phyloP scores from a whole-genome alignment of 2,888 invertebrate species.

The Leptinotarsa juncta region DNA sequence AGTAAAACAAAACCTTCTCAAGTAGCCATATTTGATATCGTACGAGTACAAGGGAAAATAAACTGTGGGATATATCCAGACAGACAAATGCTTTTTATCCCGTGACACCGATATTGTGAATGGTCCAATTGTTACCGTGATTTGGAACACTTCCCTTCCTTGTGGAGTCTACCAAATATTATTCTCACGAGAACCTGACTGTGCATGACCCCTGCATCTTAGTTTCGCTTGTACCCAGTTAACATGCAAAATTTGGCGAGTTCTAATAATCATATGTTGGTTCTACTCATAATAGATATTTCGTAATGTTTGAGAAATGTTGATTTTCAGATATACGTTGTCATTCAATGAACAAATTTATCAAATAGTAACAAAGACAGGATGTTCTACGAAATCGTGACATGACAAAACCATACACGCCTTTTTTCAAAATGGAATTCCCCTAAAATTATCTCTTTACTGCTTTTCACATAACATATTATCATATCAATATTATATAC shows the following conservation, averaged over 20 bases:
- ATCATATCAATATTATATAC: no score
- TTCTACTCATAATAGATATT: no score
- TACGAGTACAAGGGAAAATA: neutral
- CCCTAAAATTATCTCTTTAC: no score
- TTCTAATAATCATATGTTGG: no score
- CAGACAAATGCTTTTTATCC: constrained; percentile 16
- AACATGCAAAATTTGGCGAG: neutral
- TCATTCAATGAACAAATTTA: no score
- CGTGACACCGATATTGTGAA: constrained; percentile 17
- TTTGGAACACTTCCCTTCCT: constrained; percentile 9
- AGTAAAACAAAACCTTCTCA: neutral
- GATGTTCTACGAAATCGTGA: no score
- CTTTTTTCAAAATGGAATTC: no score
- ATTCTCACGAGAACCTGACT: constrained; percentile 13
- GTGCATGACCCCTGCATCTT: constrained; percentile 10
- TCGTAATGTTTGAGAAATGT: no score
- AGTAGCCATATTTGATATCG: neutral
- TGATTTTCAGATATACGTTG: no score
- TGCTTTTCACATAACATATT: no score
- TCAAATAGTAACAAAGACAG: no score
- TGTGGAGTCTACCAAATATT: constrained; percentile 5
- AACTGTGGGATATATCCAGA: constrained; percentile 2
- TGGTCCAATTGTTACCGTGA: constrained; percentile 12
- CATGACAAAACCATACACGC: no score
- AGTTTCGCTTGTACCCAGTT: neutral